phyloP scores from a whole-genome alignment of 2,888 invertebrate genomes.

The Liopterus haemorrhoidalis region DNA sequence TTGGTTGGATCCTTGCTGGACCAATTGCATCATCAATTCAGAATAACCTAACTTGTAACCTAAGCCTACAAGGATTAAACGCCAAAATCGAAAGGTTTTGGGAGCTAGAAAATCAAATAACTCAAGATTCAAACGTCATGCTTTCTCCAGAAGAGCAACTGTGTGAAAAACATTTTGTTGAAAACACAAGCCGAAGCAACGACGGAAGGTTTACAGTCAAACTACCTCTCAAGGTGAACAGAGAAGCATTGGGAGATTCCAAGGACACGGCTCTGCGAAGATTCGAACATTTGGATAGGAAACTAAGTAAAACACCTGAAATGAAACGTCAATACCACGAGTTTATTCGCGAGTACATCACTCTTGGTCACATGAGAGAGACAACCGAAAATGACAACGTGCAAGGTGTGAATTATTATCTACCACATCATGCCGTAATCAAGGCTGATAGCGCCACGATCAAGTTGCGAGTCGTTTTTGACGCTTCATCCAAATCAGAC shows the following conservation, averaged over 20 bases:
- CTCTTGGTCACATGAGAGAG: conserved; percentile 18
- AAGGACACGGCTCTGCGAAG: conserved; percentile 23
- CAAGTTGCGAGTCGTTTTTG: conserved; percentile 35
- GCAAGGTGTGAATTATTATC: conserved; percentile 29
- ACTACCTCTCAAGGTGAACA: conserved; percentile 26
- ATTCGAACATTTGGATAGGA: conserved; percentile 26
- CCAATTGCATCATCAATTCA: background rate
- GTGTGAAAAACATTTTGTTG: conserved; percentile 29
- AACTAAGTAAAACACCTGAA: conserved; percentile 23
- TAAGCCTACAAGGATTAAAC: background rate
- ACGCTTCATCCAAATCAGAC: conserved; percentile 31
- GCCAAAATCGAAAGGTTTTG: conserved; percentile 5
- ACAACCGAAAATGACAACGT: background rate
- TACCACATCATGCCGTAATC: conserved; percentile 39
- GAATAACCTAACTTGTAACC: background rate
- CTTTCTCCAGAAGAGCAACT: conserved; percentile 27
- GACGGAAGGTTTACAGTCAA: conserved; percentile 27
- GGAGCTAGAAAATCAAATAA: conserved; percentile 31
- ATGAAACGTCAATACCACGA: conserved; percentile 22
- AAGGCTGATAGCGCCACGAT: conserved; percentile 35
- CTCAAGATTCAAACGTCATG: background rate
- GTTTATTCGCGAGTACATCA: conserved; percentile 18
- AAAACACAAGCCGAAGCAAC: background rate
- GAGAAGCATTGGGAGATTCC: conserved; percentile 25
- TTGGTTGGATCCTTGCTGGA: conserved; percentile 27